Evolutionary conservation across 2,797 vertebrate genomes (phyloP).

Genomic region (Anisognathus igniventris): DNA sequence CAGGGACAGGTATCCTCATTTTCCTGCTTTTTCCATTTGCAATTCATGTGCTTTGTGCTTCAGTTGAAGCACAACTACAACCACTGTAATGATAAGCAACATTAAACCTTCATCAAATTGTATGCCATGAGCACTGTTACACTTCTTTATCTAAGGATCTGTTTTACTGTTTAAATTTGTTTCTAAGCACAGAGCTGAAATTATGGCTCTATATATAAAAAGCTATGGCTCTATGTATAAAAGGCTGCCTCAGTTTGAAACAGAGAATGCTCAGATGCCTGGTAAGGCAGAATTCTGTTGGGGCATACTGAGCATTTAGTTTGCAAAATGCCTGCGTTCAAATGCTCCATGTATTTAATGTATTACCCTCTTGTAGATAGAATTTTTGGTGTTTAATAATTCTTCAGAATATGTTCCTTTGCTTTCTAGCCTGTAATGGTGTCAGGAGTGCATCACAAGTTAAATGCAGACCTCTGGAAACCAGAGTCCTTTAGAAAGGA

Average conservation of each 20-base stretch:
- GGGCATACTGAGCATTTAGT: not conserved
- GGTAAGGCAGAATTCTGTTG: not conserved
- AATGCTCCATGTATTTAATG: accelerated
- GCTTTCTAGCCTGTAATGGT: conserved; percentile 78
- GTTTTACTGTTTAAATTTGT: not conserved
- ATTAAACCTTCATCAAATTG: not conserved
- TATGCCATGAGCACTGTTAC: accelerated
- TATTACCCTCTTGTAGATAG: not conserved
- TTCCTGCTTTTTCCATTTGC: not conserved
- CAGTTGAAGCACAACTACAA: not conserved
- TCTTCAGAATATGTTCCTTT: not conserved
- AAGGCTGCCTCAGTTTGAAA: not conserved
- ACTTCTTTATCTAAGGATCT: not conserved
- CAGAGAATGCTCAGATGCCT: not conserved
- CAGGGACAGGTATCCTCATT: conserved; percentile 75
- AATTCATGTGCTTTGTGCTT: not conserved
- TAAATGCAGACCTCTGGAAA: conserved; percentile 78
- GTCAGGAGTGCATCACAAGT: conserved; percentile 77
- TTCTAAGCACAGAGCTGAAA: not conserved
- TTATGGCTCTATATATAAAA: not conserved
- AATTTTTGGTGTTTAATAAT: not conserved
- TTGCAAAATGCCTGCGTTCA: not conserved
- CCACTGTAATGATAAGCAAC: not conserved
- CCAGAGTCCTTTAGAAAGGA: conserved; percentile 78
- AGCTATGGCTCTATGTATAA: not conserved